Evolutionary conservation across 2,113 vertebrate species (phyloP).

Genomic region (Petromus typicus): DNA sequence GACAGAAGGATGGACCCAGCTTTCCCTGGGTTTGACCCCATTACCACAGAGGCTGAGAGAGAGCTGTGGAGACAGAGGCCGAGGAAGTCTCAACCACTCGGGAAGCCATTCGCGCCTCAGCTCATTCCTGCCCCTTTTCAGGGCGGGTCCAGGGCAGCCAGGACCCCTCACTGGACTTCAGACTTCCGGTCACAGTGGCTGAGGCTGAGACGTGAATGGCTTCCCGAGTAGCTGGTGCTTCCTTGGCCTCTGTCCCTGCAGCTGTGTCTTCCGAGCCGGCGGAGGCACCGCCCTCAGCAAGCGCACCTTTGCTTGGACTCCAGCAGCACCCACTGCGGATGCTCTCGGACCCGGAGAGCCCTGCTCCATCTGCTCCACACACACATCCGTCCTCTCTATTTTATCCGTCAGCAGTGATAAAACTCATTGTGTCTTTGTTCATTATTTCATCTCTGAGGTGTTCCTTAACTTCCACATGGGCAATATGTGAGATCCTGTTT

Average conservation of each 20-base stretch:
- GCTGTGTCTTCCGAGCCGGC: not conserved
- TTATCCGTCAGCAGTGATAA: not conserved
- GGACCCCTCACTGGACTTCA: no score
- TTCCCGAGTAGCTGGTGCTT: not conserved
- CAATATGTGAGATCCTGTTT: not conserved
- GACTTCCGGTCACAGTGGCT: no score
- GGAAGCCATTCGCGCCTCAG: no score
- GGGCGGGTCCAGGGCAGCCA: no score
- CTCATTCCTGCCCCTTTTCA: no score
- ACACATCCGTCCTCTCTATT: not conserved
- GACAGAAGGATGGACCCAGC: no score
- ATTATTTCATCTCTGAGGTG: not conserved
- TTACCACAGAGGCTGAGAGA: not conserved
- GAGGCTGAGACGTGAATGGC: accelerated
- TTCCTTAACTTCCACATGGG: not conserved
- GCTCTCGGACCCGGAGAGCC: no score
- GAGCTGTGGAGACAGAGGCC: no score
- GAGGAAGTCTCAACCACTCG: no score
- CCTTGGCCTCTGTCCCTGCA: accelerated
- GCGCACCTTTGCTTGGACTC: not conserved
- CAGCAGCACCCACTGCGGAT: not conserved
- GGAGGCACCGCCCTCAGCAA: no score
- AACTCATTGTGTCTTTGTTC: not conserved
- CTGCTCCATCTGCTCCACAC: not conserved
- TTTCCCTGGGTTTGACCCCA: not conserved